Percentiles rank a stretch among this genome's conserved stretches.
Conservation (phyloP, 2,797 vertebrate genomes). For the Labeo calbasu region DNA sequence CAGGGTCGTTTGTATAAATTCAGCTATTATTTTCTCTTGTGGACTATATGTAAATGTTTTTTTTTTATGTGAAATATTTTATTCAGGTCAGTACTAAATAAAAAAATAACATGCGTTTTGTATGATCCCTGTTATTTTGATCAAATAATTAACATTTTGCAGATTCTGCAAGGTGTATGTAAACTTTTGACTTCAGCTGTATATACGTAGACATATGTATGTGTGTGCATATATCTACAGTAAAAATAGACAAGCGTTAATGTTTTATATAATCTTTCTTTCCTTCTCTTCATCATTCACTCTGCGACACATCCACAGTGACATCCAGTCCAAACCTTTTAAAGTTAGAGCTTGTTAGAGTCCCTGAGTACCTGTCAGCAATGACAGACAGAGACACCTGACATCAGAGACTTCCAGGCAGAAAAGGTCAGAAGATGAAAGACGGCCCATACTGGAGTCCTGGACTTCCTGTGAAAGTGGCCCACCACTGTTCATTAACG, state of each 20-base stretch:
- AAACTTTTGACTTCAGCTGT: too few species aligned
- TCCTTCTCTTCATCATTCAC: not conserved
- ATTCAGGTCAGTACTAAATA: too few species aligned
- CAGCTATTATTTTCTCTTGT: too few species aligned
- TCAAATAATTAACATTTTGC: too few species aligned
- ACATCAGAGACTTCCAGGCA: slow-evolving; percentile 37
- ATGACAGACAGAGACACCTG: slow-evolving; percentile 25
- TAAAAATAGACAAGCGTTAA: not conserved
- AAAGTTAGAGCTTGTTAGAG: slow-evolving; percentile 44
- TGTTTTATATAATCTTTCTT: not conserved
- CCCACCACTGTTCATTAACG: slow-evolving; percentile 36
- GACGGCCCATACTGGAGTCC: slow-evolving; percentile 60
- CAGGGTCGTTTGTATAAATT: too few species aligned
- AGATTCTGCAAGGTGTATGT: too few species aligned
- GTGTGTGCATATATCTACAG: not conserved
- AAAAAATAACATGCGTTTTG: too few species aligned
- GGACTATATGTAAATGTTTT: too few species aligned
- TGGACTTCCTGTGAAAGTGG: slow-evolving; percentile 64
- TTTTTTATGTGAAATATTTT: too few species aligned
- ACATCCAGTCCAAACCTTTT: slow-evolving; percentile 43
- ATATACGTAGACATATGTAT: not conserved
- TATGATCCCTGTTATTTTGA: too few species aligned
- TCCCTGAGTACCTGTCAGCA: slow-evolving; percentile 30
- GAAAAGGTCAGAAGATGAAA: slow-evolving; percentile 62
- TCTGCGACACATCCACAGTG: slow-evolving; percentile 16